Conservation (phyloP, 2,888 invertebrate genomes). For the Melinaea menophilus region DNA sequence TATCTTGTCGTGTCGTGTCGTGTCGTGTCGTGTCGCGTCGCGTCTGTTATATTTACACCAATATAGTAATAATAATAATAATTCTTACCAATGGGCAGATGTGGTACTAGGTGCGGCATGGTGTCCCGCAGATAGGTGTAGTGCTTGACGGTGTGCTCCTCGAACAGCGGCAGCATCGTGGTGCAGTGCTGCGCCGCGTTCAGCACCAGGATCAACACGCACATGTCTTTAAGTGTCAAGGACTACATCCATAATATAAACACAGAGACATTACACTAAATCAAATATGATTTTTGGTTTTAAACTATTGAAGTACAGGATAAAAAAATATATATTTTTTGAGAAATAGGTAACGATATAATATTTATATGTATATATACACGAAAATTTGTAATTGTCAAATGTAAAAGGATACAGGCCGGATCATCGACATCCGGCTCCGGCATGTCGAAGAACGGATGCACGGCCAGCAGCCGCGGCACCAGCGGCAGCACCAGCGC, state of each 20-base stretch:
- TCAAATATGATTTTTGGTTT: no score
- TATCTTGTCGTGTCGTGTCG: no score
- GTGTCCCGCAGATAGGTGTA: conserved; percentile 95
- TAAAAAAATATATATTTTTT: no score
- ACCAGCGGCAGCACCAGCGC: conserved; percentile 92
- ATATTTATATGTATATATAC: no score
- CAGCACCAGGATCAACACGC: conserved; percentile 93
- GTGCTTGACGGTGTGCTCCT: conserved; percentile 94
- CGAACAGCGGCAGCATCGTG: conserved; percentile 94
- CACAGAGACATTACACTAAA: background rate
- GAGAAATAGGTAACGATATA: no score
- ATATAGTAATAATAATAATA: background rate
- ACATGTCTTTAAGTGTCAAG: conserved; percentile 79
- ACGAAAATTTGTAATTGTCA: background rate
- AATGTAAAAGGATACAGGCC: conserved; percentile 82
- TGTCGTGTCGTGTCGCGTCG: no score
- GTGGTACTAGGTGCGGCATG: conserved; percentile 93
- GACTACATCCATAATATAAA: conserved; percentile 12
- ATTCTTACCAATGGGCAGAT: conserved; percentile 73
- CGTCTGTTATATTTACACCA: no score
- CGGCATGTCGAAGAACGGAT: conserved; percentile 97
- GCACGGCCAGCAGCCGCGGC: conserved; percentile 91
- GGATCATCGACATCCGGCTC: conserved; percentile 98
- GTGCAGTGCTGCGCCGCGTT: conserved; percentile 95
- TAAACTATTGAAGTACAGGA: no score